Evolutionary conservation across 2,888 invertebrate genomes (phyloP), one percentile per base, ranked within the genome.

Genomic region (Psococerastis gibbosa): DNA sequence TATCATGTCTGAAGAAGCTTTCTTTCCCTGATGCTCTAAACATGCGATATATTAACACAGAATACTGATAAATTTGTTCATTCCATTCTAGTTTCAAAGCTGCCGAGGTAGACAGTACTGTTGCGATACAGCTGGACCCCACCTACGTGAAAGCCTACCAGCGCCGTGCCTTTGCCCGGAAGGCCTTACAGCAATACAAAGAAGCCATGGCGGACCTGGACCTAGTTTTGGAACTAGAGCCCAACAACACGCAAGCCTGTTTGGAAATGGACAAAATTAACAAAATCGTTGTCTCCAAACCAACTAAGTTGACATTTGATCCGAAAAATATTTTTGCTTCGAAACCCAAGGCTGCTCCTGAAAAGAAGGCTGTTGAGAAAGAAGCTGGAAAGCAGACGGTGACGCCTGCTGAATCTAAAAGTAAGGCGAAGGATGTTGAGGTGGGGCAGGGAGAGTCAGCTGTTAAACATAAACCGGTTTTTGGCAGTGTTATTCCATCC

Each of bases 131-230:
- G 46, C 62, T 88, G 4, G 85, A 92, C 58, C 67, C 72, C 1
- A 70, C 69, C 0, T 88, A 88, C 52, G 75, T 81, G 0, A 94
- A 94, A 62, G 89, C 91, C 0, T 71, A 81, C 48, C 78, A 79
- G 51, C 70, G 92, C 2, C 69, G 92, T 51, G 84, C 83, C 51
- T 71, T 73, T 46, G 85, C 78, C 1, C 70, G 83, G 46, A 74
- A 78, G 54, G 70, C 67, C 3, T 64, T 87, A 0, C 75, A 78
- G 22, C 78, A 80, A 35, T 68, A 77, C 15, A 63, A 73, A 15
- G 70, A 77, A 33, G 89, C 91, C 0, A 69, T 74, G 32, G 61
- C 63, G 22, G 89, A 91, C 60, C 70, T 84, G 47, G 61, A 65
- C 23, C 70, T 70, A 51, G 74, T 84, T 0, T 58, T 89, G 31